These are phyloP conservation scores for Loriculus beryllinus DNA, from an alignment of 2,797 vertebrate genomes.

Conservation along the genomic window DNA sequence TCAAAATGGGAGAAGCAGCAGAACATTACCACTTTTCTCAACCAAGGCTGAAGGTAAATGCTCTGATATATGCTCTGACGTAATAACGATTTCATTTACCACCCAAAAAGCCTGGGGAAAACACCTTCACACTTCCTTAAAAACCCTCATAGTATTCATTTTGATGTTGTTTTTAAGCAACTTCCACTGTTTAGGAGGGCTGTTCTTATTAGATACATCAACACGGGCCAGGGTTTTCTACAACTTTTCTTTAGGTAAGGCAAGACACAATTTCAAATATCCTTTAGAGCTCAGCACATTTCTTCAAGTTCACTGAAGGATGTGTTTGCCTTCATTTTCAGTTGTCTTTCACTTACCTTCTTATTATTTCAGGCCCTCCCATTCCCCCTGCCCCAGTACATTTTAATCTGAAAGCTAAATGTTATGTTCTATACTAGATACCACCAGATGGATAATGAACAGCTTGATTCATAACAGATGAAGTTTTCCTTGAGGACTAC, in stretches of 20 bases:
- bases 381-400: fast-evolving
- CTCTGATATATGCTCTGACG: background rate
- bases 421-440: background rate
- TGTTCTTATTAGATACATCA: background rate
- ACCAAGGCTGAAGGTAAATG: background rate
- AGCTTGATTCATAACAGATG: background rate
- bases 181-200: background rate
- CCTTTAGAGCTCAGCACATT: background rate
- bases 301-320: background rate
- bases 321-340: background rate
- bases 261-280: background rate
- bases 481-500: background rate
- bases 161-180: background rate
- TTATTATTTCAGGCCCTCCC: background rate
- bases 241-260: background rate
- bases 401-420: background rate
- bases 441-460: background rate
- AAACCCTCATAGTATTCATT: background rate
- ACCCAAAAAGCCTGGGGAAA: background rate
- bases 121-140: background rate
- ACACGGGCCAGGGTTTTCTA: background rate
- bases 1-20: background rate
- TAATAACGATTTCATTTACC: background rate
- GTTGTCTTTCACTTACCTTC: background rate
- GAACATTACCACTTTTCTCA: background rate